Conservation (phyloP, 2,888 invertebrate genomes). For the Tenthredo notha region DNA sequence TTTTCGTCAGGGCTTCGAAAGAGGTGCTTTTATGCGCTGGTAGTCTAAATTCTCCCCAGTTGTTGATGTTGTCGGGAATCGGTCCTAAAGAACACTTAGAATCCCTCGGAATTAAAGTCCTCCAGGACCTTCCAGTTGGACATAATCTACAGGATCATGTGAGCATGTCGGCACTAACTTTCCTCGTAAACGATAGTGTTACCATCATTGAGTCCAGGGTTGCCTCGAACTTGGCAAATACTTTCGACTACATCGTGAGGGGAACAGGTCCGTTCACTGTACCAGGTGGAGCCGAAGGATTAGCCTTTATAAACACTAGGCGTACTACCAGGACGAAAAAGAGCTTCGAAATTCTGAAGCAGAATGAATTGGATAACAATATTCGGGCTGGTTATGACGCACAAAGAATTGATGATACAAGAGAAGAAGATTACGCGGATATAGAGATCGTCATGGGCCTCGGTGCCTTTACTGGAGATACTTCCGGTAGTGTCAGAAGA, state of each 20-base stretch:
- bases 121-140: slow-evolving; percentile 88
- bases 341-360: not conserved
- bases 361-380: not conserved
- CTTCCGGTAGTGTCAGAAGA: slow-evolving; percentile 84
- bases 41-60: slow-evolving; percentile 90
- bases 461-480: slow-evolving; percentile 88
- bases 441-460: slow-evolving; percentile 90
- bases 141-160: slow-evolving; percentile 91
- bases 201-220: slow-evolving; percentile 84
- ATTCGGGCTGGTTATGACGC: not conserved
- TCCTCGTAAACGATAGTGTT: slow-evolving; percentile 85
- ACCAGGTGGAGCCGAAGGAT: slow-evolving; percentile 88
- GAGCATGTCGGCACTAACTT: slow-evolving; percentile 86
- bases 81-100: slow-evolving; percentile 84
- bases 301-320: slow-evolving; percentile 87
- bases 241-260: slow-evolving; percentile 82
- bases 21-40: slow-evolving; percentile 90
- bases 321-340: slow-evolving; percentile 55
- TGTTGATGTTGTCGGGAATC: slow-evolving; percentile 92
- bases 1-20: slow-evolving; percentile 83
- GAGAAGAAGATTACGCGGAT: slow-evolving; percentile 84
- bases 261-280: slow-evolving; percentile 87
- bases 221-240: slow-evolving; percentile 79
- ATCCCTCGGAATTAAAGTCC: slow-evolving; percentile 82
- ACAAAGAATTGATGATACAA: slow-evolving; percentile 2